Evolutionary conservation across 2,888 invertebrate genomes (phyloP).

Genomic region (Heteropelma amictum): DNA sequence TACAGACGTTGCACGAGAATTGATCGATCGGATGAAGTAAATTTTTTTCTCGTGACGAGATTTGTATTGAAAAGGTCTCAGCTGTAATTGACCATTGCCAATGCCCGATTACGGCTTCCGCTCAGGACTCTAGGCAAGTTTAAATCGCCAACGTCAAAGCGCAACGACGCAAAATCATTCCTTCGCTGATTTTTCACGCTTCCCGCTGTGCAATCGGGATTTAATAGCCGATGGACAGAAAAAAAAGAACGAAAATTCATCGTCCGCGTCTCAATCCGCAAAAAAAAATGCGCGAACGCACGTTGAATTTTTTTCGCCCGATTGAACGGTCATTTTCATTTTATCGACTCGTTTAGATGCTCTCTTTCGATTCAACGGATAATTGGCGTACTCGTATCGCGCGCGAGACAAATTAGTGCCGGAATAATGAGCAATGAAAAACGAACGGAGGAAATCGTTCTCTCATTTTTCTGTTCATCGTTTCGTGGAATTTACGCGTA

Average conservation of each 20-base stretch:
- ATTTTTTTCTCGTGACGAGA: conserved; percentile 33
- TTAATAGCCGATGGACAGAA: too few relatives aligned
- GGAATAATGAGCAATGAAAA: too few relatives aligned
- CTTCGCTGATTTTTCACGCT: too few relatives aligned
- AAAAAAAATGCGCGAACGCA: background rate
- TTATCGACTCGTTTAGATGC: background rate
- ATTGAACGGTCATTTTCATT: background rate
- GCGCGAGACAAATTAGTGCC: too few relatives aligned
- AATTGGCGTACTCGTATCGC: too few relatives aligned
- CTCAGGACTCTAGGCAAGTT: conserved; percentile 25
- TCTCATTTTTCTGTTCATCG: too few relatives aligned
- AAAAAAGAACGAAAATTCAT: too few relatives aligned
- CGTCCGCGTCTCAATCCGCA: background rate
- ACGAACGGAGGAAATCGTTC: too few relatives aligned
- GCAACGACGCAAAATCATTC: background rate
- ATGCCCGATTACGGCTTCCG: conserved; percentile 3
- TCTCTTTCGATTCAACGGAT: too few relatives aligned
- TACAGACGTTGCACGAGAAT: background rate
- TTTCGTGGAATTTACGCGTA: too few relatives aligned
- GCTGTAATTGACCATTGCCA: conserved; percentile 40
- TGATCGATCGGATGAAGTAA: conserved; percentile 18
- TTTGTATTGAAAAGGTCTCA: conserved; percentile 42
- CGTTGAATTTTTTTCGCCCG: background rate
- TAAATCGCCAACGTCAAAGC: background rate
- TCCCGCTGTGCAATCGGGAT: too few relatives aligned